Conservation (phyloP, 2,797 vertebrate species). For the Borostomias antarcticus region DNA sequence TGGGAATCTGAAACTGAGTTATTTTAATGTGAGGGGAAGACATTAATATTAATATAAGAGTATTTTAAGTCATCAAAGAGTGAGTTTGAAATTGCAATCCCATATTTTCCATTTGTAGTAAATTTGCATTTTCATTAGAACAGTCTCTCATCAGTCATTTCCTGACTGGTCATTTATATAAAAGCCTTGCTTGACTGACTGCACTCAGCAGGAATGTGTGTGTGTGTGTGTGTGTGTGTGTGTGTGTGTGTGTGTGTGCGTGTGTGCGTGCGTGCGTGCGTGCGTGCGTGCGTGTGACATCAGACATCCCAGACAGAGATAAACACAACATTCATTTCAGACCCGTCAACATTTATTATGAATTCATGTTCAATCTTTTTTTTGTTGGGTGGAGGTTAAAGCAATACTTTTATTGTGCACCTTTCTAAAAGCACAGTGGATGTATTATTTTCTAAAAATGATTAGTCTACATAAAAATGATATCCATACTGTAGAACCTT, state of each 20-base stretch:
- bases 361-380: too few relatives aligned
- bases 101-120: constrained; percentile 45
- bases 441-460: too few relatives aligned
- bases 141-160: constrained; percentile 39
- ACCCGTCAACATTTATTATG: too few relatives aligned
- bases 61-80: constrained; percentile 54
- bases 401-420: too few relatives aligned
- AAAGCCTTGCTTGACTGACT: too few relatives aligned
- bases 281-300: background rate
- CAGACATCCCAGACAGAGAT: too few relatives aligned
- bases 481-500: too few relatives aligned
- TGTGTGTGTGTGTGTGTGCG: background rate
- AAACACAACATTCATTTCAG: too few relatives aligned
- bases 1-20: constrained; percentile 32
- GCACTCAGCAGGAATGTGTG: background rate
- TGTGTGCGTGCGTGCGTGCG: background rate
- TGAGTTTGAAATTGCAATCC: constrained; percentile 38
- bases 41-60: constrained; percentile 48
- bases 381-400: too few relatives aligned
- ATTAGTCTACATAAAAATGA: too few relatives aligned
- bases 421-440: too few relatives aligned
- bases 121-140: constrained; percentile 49
- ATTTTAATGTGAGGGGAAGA: constrained; percentile 30
- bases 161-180: constrained; percentile 30
- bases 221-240: background rate